phyloP scores from a whole-genome alignment of 2,888 invertebrate genomes.

The Atherix ibis region DNA sequence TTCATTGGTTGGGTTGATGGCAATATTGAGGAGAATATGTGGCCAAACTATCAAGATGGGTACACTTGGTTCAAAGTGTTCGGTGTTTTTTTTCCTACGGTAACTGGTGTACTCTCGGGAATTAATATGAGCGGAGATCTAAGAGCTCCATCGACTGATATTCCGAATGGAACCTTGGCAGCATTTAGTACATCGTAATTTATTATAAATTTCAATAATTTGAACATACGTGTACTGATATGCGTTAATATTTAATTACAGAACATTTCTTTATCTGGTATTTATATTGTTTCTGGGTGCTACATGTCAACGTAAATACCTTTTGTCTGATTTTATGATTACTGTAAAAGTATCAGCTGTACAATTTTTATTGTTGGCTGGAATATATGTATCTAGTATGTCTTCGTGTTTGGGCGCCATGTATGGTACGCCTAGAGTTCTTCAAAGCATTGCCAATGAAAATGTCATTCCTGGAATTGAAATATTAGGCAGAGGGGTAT shows the following conservation, averaged over 20 bases:
- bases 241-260: slow-evolving; percentile 27
- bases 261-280: slow-evolving; percentile 73
- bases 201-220: slow-evolving; percentile 2
- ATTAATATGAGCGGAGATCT: slow-evolving; percentile 98
- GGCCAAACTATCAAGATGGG: slow-evolving; percentile 58
- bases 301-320: slow-evolving; percentile 56
- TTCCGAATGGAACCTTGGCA: slow-evolving; percentile 86
- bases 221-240: neutral
- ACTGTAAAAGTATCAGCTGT: slow-evolving; percentile 79
- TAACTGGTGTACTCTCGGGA: slow-evolving; percentile 91
- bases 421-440: slow-evolving; percentile 88
- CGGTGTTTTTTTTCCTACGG: slow-evolving; percentile 94
- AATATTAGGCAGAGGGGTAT: slow-evolving; percentile 74
- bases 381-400: slow-evolving; percentile 90
- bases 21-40: slow-evolving; percentile 66
- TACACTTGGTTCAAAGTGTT: slow-evolving; percentile 93
- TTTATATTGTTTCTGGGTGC: slow-evolving; percentile 83
- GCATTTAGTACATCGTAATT: slow-evolving; percentile 77
- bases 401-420: slow-evolving; percentile 90
- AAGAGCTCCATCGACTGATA: slow-evolving; percentile 77
- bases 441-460: slow-evolving; percentile 90
- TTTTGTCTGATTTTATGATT: slow-evolving; percentile 75
- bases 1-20: slow-evolving; percentile 75
- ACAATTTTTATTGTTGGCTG: slow-evolving; percentile 68
- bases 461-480: slow-evolving; percentile 85